Base-by-base conservation (phyloP, 2,888 invertebrate genomes). In the Spisula solida region DNA sequence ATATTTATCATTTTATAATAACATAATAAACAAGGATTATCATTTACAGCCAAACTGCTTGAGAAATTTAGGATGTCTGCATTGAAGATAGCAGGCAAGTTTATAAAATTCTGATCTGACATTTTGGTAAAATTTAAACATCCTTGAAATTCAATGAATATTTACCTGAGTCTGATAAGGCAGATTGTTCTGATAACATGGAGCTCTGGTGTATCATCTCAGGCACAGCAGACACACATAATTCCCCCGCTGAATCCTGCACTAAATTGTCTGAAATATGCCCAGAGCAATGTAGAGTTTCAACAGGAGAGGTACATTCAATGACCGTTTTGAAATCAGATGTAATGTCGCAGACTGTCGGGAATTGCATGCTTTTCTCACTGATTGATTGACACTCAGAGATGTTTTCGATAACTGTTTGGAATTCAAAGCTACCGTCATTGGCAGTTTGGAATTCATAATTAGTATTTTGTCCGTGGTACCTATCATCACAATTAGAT, bases 11-110 rank as follows among this genome's bases (percentile, higher is more conserved):
- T 48, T 75, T 55, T 87, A 20, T 20, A 41, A 41, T 41, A 41
- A 41, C 41, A 41, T 41, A 41, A 82, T 87, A 82, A 87, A 82
- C 79, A 70, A 25, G 60, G 79, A 56, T 41, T 87, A 87, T 87
- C 87, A 83, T 70, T 66, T 66, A 47, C 75, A 18, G 75, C 75
- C 75, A 75, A 2, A 34, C 31, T 75, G 75, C 75, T 75, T 34
- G 25, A 75, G 75, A 75, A 75, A 18, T 75, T 34, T 75, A 18
- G 75, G 25, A 34, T 10, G 25, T 75, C 18, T 75, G 31, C 34
- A 29, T 75, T 34, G 16, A 18, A 34, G 75, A 75, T 75, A 75
- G 16, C 34, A 16, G 12, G 6, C 75, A 75, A 31, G 18, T 70
- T 25, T 29, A 29, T 29, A 70, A 70, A 29, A 70, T 70, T 70